These are phyloP conservation scores for Apis dorsata DNA, from an alignment of 1,140 invertebrate genomes.

Conservation along the genomic window DNA sequence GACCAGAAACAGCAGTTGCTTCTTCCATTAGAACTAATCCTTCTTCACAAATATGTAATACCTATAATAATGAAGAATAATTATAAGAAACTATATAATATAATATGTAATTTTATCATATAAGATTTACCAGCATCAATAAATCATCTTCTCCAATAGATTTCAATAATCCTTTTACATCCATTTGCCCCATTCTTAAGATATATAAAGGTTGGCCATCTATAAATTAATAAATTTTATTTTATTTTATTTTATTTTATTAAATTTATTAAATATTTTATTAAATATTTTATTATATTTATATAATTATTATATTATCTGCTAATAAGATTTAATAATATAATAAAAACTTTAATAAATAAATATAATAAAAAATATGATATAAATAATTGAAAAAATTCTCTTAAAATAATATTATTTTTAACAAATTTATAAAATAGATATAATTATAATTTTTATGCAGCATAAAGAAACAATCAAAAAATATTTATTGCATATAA, in stretches of 20 bases:
- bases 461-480: no score
- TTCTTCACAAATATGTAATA: slow-evolving; percentile 93
- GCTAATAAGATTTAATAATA: neutral
- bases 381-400: no score
- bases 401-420: no score
- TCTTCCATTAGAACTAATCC: slow-evolving; percentile 91
- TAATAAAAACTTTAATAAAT: no score
- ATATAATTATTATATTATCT: no score
- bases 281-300: neutral
- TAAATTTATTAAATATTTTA: slow-evolving; percentile 11
- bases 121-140: slow-evolving; percentile 87
- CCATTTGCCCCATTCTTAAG: slow-evolving; percentile 94
- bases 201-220: slow-evolving; percentile 95
- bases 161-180: slow-evolving; percentile 96
- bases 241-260: neutral
- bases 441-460: no score
- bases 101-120: slow-evolving; percentile 1
- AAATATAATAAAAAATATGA: no score
- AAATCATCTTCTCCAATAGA: slow-evolving; percentile 96
- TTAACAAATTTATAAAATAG: no score
- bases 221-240: slow-evolving; percentile 73
- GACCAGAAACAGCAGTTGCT: slow-evolving; percentile 86
- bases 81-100: slow-evolving; percentile 26
- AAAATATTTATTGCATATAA: no score
- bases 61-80: slow-evolving; percentile 80